Evolutionary conservation across 2,113 vertebrate genomes (phyloP).

Genomic region (Dolichotis patagonum): DNA sequence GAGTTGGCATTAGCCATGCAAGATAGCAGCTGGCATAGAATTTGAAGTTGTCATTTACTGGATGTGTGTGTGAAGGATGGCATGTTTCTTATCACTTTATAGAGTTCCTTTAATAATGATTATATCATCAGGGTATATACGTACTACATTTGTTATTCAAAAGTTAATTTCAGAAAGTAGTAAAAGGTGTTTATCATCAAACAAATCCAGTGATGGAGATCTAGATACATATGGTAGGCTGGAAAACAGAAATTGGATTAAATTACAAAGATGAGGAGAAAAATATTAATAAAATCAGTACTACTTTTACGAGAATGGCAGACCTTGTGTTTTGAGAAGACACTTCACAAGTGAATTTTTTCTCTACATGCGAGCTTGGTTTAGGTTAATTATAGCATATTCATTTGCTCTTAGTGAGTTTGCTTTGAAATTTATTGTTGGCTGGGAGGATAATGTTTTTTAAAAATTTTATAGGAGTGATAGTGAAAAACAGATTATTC

Average conservation of each 20-base stretch:
- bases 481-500: slow-evolving; percentile 71
- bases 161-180: slow-evolving; percentile 21
- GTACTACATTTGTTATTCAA: background rate
- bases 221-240: background rate
- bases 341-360: background rate
- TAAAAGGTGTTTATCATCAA: background rate
- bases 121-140: background rate
- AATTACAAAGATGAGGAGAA: background rate
- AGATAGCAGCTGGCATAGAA: slow-evolving; percentile 75
- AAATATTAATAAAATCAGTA: background rate
- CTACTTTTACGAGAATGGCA: background rate
- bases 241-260: background rate
- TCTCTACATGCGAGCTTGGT: background rate
- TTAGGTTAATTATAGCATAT: slow-evolving; percentile 54
- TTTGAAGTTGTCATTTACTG: slow-evolving; percentile 65
- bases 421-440: background rate
- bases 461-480: slow-evolving; percentile 21
- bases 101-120: slow-evolving; percentile 33
- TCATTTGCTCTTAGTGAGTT: slow-evolving; percentile 35
- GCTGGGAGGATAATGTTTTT: slow-evolving; percentile 60
- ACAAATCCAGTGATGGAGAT: background rate
- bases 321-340: slow-evolving; percentile 1
- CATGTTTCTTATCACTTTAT: slow-evolving; percentile 12
- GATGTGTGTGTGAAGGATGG: slow-evolving; percentile 6
- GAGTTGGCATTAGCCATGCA: slow-evolving; percentile 64